Base-by-base conservation (phyloP, 2,113 vertebrate species). In the Laticauda colubrina region DNA sequence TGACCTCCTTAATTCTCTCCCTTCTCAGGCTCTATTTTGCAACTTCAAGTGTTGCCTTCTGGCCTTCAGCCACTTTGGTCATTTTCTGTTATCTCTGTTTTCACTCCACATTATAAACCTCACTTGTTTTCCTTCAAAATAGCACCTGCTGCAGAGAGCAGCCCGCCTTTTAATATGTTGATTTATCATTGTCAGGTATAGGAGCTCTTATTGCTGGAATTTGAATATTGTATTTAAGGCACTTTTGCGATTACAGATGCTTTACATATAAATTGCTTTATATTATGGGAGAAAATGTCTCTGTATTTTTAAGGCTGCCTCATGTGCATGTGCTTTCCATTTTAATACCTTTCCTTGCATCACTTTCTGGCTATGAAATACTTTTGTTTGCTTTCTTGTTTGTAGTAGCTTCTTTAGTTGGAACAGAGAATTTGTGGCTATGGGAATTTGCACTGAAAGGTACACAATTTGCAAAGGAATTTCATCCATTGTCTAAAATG, bases 181-280 rank as follows among this genome's bases (percentile, higher is more conserved):
- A 97, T 97, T 97, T 98, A 95, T 97, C 95, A 91, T 94, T 96
- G 96, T 97, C 96, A 96, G 93, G 96, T 95, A 96, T 59, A 64
- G 86, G 88, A 93, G 45, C 39, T 96, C 96, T 98, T 97, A 97
- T 94, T 96, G 95, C 95, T 96, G 94, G 61, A 92, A 97, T 97
- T 94, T 97, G 95, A 97, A 97, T 97, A 96, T 96, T 97, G 95
- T 96, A 95, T 97, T 98, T 97, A 97, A 97, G 96, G 91, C 92
- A 91, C 85, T 95, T 96, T 96, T 97, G 95, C 97, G 94, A 96
- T 97, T 97, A 96, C 95, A 96, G 95, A 96, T 95, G 93, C 96
- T 98, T 98, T 98, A 97, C 97, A 97, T 97, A 96, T 96, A 98
- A 98, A 98, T 97, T 97, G 95, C 95, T 95, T 97, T 96, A 95